Conservation (phyloP, 2,888 invertebrate species). For the Aquatica leii region DNA sequence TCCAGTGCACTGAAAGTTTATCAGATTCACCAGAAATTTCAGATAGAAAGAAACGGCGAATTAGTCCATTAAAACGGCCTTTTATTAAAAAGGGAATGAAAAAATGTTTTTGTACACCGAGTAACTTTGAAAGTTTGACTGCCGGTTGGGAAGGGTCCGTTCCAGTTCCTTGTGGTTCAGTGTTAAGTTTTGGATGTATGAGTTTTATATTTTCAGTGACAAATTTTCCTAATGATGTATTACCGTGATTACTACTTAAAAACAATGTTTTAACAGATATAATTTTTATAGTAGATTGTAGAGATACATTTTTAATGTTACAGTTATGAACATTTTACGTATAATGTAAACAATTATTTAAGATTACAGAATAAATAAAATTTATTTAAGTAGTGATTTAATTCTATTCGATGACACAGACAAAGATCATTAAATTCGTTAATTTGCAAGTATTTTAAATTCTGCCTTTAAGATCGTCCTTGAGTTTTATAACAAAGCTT, state of each 20-base stretch:
- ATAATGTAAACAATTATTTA: too few relatives aligned
- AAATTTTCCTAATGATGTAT: background rate
- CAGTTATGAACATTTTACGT: too few relatives aligned
- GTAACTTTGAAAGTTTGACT: conserved; percentile 53
- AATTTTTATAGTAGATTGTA: too few relatives aligned
- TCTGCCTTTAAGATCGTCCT: too few relatives aligned
- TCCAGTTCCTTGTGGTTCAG: conserved; percentile 83
- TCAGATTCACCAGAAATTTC: conserved; percentile 62
- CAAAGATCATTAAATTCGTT: too few relatives aligned
- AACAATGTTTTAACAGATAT: background rate
- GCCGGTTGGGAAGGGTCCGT: conserved; percentile 91
- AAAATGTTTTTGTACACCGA: conserved; percentile 54
- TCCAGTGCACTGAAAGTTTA: conserved; percentile 40
- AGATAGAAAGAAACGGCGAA: conserved; percentile 60
- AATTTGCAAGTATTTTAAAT: too few relatives aligned
- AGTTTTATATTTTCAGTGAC: conserved; percentile 82
- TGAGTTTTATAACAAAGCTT: too few relatives aligned
- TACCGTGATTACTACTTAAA: too few relatives aligned
- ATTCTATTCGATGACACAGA: too few relatives aligned
- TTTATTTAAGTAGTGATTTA: too few relatives aligned
- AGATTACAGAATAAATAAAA: too few relatives aligned
- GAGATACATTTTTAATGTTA: too few relatives aligned
- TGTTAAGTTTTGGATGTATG: conserved; percentile 86
- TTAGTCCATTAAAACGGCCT: conserved; percentile 48
- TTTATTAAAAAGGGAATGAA: conserved; percentile 54